Evolutionary conservation across 2,888 invertebrate species (phyloP).

Genomic region (Nasonia oneida): DNA sequence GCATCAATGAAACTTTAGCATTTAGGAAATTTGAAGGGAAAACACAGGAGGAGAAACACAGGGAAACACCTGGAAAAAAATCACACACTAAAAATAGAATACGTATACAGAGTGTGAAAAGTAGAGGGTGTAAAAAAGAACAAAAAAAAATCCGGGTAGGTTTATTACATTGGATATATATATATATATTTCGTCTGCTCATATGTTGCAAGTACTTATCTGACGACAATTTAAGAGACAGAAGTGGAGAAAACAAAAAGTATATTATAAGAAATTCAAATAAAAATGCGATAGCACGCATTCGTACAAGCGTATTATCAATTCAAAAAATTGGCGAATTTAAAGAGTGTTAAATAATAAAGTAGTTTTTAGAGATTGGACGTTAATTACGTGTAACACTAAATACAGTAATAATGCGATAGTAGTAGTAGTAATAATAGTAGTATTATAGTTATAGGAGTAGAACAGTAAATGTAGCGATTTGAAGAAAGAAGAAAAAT

Average conservation of each 20-base stretch:
- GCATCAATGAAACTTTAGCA: slow-evolving; percentile 43
- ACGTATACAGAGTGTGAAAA: slow-evolving; percentile 56
- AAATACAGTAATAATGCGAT: slow-evolving; percentile 61
- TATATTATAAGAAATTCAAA: slow-evolving; percentile 52
- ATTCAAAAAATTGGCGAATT: slow-evolving; percentile 54
- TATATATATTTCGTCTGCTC: slow-evolving; percentile 65
- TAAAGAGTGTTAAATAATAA: slow-evolving; percentile 60
- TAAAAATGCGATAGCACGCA: slow-evolving; percentile 61
- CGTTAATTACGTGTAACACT: slow-evolving; percentile 62
- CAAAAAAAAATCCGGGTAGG: slow-evolving; percentile 70
- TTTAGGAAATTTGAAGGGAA: slow-evolving; percentile 33
- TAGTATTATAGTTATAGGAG: slow-evolving; percentile 56
- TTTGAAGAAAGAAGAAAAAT: slow-evolving; percentile 59
- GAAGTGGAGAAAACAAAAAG: slow-evolving; percentile 53
- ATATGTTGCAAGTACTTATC: slow-evolving; percentile 63
- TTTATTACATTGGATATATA: slow-evolving; percentile 70
- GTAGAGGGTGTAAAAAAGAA: slow-evolving; percentile 69
- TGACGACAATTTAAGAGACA: slow-evolving; percentile 59
- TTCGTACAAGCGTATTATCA: slow-evolving; percentile 55
- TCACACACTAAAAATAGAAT: slow-evolving; percentile 60
- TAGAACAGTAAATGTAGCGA: slow-evolving; percentile 61
- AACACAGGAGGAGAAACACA: slow-evolving; percentile 42
- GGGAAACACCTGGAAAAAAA: slow-evolving; percentile 55
- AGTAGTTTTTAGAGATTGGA: slow-evolving; percentile 50
- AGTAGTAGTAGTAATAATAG: slow-evolving; percentile 60